These are phyloP conservation scores for Phaethornis superciliosus DNA, from an alignment of 2,113 vertebrate genomes.

Conservation along the genomic window DNA sequence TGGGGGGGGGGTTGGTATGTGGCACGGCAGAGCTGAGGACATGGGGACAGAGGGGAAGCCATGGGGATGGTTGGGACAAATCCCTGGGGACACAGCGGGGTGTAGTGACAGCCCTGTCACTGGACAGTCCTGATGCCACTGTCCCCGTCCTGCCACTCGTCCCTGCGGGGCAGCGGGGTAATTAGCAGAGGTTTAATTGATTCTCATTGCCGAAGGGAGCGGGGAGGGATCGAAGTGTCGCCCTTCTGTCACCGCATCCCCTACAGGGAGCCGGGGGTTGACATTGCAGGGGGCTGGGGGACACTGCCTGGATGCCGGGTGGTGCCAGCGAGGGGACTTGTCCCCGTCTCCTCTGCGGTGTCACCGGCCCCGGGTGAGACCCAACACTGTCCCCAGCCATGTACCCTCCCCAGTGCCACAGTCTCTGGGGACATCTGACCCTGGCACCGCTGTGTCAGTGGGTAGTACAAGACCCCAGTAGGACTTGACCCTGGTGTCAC, in stretches of 20 bases:
- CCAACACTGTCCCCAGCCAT: not conserved
- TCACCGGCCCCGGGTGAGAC: not conserved
- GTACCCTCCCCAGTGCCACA: not conserved
- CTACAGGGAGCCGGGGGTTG: not conserved
- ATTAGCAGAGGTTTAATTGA: slow-evolving; percentile 20
- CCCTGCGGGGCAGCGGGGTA: not conserved
- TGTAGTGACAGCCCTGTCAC: accelerated
- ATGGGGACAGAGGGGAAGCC: no score
- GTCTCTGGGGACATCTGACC: not conserved
- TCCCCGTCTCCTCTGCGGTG: not conserved
- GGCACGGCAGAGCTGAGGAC: not conserved
- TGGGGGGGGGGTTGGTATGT: accelerated
- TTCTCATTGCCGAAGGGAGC: not conserved
- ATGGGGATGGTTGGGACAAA: no score
- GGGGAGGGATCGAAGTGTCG: not conserved
- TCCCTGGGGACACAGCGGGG: not conserved
- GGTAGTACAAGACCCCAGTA: not conserved
- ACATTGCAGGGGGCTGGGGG: not conserved
- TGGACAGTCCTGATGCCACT: not conserved
- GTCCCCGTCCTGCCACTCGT: accelerated
- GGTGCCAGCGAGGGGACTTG: accelerated
- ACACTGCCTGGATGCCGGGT: accelerated
- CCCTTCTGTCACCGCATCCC: not conserved
- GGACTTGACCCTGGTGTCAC: not conserved
- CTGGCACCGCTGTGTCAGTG: not conserved